Evolutionary conservation across 2,113 vertebrate species (phyloP).

Genomic region (Ceyx melanurus): DNA sequence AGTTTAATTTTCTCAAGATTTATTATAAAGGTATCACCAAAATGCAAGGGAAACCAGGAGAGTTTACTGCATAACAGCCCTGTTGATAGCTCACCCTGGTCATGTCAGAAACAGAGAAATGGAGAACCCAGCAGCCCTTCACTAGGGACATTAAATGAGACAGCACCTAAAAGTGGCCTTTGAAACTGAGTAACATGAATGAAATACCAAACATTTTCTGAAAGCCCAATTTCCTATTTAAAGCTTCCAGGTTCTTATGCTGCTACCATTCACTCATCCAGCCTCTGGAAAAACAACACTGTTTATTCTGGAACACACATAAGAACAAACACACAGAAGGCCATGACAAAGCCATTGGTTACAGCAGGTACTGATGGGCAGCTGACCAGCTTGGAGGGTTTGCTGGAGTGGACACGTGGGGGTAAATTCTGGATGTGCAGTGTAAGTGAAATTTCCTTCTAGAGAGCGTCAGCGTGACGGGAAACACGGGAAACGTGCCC

Average conservation of each 20-base stretch:
- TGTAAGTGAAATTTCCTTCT: neutral
- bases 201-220: neutral
- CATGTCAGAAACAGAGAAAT: neutral
- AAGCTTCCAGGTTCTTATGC: neutral
- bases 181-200: neutral
- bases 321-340: neutral
- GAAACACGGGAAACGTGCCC: neutral
- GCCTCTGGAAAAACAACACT: neutral
- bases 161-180: neutral
- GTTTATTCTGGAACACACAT: neutral
- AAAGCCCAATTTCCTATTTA: neutral
- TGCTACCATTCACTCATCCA: neutral
- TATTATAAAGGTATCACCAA: neutral
- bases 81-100: neutral
- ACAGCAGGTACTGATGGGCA: neutral
- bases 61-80: neutral
- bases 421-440: neutral
- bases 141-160: neutral
- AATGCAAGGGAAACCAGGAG: neutral
- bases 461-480: accelerated
- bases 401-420: neutral
- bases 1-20: neutral
- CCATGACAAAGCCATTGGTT: neutral
- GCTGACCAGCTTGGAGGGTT: neutral
- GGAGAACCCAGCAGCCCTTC: neutral